Evolutionary conservation across 2,888 invertebrate genomes (phyloP), one percentile per base, ranked within the genome.

Genomic region (Dugesia japonica): DNA sequence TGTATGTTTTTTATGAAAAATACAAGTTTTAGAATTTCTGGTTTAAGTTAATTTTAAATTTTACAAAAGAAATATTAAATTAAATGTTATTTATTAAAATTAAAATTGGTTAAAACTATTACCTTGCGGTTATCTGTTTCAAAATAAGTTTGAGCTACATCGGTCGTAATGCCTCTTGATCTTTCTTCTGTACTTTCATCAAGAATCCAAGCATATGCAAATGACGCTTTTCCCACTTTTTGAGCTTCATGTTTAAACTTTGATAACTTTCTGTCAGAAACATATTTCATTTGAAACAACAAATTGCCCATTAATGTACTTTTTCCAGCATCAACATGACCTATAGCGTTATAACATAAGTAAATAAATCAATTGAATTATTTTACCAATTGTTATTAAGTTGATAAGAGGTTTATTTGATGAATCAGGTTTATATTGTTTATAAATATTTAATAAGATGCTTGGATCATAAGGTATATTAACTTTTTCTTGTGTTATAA

Each of bases 101-200:
- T 31, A 56, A 9, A 23, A 56, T 56, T 56, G 4, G 9, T 7
- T 9, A 20, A 4, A 56, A 56, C 23, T 20, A 56, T n/a, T 23
- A 56, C 56, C n/a, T 56, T 56, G 7, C 56, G 56, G 17, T 56
- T 56, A 9, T 4, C 4, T 0, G 94, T 93, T 85, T 93, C 92
- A 86, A 97, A 94, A 80, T 90, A 90, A 20, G 91, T 91, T 80
- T 91, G 89, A 0, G 93, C 97, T 17, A 98, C 90, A 86, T 99
- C 98, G 93, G 98, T 99, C 0, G 98, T 99, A 74, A 99, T 94
- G 17, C 98, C 98, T 79, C 98, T 88, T 28, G 89, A 89, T 81
- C 94, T 89, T 85, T 98, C 98, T 84, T 98, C 98, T 0, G 93
- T 93, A 78, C 95, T 97, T 86, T 99, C 97, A 85, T 98, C 98